A percentile compares a stretch with the other conserved stretches of the same genome.
Evolutionary conservation across 2,113 vertebrate genomes (phyloP).

Genomic region (Syngnathoides biaculeatus): DNA sequence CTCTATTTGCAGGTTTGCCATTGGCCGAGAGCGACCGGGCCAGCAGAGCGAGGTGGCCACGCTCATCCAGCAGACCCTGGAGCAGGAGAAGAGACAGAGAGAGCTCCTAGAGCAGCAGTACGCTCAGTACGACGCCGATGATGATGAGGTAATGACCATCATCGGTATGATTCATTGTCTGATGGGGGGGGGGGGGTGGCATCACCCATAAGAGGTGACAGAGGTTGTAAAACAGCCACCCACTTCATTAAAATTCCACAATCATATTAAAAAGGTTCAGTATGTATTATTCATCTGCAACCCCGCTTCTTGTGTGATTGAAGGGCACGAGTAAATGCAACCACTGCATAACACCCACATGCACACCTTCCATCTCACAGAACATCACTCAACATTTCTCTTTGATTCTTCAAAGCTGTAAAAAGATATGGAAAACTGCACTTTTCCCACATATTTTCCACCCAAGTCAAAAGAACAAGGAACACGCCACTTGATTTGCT

Average conservation of each 20-base stretch:
- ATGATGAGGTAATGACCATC: constrained; percentile 84
- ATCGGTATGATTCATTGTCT: neutral
- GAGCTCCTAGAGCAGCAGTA: constrained; percentile 96
- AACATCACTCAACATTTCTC: constrained; percentile 48
- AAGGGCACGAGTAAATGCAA: constrained; percentile 5
- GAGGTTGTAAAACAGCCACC: neutral
- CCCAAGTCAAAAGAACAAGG: no score
- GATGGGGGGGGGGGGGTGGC: neutral
- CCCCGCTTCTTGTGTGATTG: constrained; percentile 17
- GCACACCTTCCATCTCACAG: constrained; percentile 28
- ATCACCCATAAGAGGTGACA: neutral
- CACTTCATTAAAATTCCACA: neutral
- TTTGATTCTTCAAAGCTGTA: constrained; percentile 1
- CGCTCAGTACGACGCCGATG: constrained; percentile 91
- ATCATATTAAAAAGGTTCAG: constrained; percentile 1
- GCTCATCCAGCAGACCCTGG: constrained; percentile 95
- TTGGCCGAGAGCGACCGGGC: constrained; percentile 93
- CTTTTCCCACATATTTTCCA: no score
- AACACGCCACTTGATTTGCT: no score
- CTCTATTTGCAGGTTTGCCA: constrained; percentile 84
- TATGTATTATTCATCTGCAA: constrained; percentile 10
- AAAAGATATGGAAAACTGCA: no score
- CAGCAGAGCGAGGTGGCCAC: constrained; percentile 97
- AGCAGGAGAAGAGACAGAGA: constrained; percentile 91
- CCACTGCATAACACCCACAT: constrained; percentile 10